Conservation (phyloP, 2,797 vertebrate species). For the Glossophaga mutica region DNA sequence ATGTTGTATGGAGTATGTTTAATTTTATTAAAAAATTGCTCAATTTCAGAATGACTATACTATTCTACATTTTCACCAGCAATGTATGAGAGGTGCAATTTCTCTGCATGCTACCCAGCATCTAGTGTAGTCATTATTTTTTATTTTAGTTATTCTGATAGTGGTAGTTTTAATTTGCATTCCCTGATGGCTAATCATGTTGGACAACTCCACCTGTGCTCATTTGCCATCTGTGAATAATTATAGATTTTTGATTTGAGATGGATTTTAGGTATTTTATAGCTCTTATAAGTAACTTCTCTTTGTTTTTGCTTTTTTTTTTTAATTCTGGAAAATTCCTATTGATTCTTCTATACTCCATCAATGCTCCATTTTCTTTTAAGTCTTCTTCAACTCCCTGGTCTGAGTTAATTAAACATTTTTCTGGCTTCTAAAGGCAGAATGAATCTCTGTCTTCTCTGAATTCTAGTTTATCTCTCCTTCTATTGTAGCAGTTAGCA, state of each 20-base stretch:
- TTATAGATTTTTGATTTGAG: background rate
- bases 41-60: background rate
- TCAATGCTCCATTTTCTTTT: background rate
- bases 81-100: background rate
- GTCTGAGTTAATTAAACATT: background rate
- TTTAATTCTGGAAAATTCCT: background rate
- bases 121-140: background rate
- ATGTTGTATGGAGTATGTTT: background rate
- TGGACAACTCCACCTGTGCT: background rate
- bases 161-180: background rate
- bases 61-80: background rate
- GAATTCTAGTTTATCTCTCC: background rate
- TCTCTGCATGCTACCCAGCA: background rate
- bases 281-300: background rate
- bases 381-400: background rate
- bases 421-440: background rate
- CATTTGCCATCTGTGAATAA: background rate
- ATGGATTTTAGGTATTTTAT: background rate
- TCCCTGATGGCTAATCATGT: background rate
- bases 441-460: background rate
- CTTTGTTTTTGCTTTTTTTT: background rate
- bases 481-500: background rate
- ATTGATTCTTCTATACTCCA: background rate
- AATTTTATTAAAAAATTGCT: conserved; percentile 6
- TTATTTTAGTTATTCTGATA: background rate